Evolutionary conservation across 2,888 invertebrate species (phyloP), one percentile per base, ranked within the genome.

Genomic region (Ctenicera cuprea): DNA sequence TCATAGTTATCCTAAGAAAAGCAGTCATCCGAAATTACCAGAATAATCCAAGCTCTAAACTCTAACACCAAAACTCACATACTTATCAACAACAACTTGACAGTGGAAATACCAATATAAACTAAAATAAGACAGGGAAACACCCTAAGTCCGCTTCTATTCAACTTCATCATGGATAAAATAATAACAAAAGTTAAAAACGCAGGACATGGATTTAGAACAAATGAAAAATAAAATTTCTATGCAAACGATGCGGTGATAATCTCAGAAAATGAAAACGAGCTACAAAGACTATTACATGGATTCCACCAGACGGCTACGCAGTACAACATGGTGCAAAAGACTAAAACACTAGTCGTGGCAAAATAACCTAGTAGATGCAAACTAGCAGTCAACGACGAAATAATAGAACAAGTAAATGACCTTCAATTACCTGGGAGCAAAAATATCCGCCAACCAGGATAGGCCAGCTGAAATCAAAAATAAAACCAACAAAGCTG

Each of bases 21-120:
- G 41, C 11, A 41, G n/a, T 4, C 41, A 12, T 11, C 41, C 41
- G 41, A 41, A 41, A 41, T 41, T n/a, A 41, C 11, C 7, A 41
- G 11, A 41, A n/a, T 41, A 41, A 41, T 41, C 41, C 41, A 41
- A 11, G 11, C 11, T 8, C 41, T 41, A 3, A 41, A 41, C 11
- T 41, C 41, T 41, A 41, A 41, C 41, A 41, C 41, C 11, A 41
- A 41, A 8, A 41, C 41, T 41, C 41, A n/a, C 41, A 41, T 41
- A 41, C 11, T 5, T 41, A 8, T 41, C 41, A 41, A 41, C 41
- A 41, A 41, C 11, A 41, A 41, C 41, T 8, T 41, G 41, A 41
- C 3, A n/a, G n/a, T 4, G 7, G 41, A 41, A 41, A 41, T 41
- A n/a, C 41, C 41, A 41, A 41, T 41, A 41, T 41, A 2, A n/a